phyloP scores from a whole-genome alignment of 1,140 invertebrate genomes.

The Nymphalis io region DNA sequence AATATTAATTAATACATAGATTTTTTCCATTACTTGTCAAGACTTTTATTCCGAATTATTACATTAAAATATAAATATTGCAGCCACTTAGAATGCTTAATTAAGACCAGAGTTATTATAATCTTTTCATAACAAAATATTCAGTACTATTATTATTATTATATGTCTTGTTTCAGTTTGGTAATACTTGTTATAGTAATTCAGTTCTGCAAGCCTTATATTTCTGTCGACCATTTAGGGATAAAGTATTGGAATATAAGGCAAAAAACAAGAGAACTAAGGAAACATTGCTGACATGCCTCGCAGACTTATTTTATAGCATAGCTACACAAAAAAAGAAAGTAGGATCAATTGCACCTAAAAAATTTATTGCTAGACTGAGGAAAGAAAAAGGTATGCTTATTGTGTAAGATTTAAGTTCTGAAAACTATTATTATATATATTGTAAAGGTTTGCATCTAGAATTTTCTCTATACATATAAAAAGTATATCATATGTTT shows the following conservation, averaged over 20 bases:
- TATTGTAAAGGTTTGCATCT: too few species aligned
- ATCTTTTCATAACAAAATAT: too few species aligned
- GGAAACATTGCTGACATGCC: slow-evolving; percentile 97
- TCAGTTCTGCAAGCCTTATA: slow-evolving; percentile 99
- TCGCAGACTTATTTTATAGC: slow-evolving; percentile 99
- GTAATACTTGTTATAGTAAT: slow-evolving; percentile 99
- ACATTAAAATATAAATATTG: too few species aligned
- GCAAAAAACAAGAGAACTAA: slow-evolving; percentile 98
- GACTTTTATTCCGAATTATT: too few species aligned
- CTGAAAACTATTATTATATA: neutral
- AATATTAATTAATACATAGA: neutral
- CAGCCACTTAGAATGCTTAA: too few species aligned
- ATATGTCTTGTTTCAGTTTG: slow-evolving; percentile 90
- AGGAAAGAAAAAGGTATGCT: slow-evolving; percentile 97
- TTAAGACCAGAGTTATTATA: too few species aligned
- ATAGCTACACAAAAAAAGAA: slow-evolving; percentile 99
- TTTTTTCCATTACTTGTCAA: neutral
- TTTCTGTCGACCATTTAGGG: slow-evolving; percentile 99
- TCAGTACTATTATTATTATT: too few species aligned
- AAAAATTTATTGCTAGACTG: slow-evolving; percentile 98
- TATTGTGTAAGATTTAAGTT: neutral
- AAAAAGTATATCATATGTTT: too few species aligned
- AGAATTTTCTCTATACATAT: neutral
- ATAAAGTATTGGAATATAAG: slow-evolving; percentile 99
- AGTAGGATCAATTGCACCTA: slow-evolving; percentile 99